A percentile compares a stretch with the other conserved stretches of the same genome.
phyloP scores from a whole-genome alignment of 2,113 vertebrate genomes.

The Noctilio leporinus region DNA sequence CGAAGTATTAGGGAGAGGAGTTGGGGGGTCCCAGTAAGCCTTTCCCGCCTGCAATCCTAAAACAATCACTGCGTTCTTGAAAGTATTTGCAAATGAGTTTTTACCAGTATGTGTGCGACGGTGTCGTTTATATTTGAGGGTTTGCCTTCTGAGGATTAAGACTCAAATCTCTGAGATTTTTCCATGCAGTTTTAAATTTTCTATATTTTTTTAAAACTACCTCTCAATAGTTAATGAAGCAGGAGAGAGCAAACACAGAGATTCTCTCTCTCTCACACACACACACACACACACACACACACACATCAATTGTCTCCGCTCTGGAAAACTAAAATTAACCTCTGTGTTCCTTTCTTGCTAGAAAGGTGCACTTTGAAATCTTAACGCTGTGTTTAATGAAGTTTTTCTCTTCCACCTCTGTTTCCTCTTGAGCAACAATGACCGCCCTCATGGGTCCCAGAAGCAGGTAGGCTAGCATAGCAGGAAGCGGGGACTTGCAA shows the following conservation, averaged over 20 bases:
- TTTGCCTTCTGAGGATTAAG: conserved; percentile 54
- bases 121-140: not conserved
- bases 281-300: not conserved
- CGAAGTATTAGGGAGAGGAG: not conserved
- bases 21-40: not conserved
- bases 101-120: not conserved
- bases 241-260: not conserved
- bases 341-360: not conserved
- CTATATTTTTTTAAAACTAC: not conserved
- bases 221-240: conserved; percentile 1
- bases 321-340: not conserved
- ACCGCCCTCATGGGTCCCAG: not conserved
- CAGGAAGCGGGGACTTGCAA: not conserved
- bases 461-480: not conserved
- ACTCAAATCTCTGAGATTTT: conserved; percentile 52
- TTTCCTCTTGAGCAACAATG: not conserved
- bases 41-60: not conserved
- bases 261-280: too few species aligned
- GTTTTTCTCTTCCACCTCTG: not conserved
- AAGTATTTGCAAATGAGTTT: not conserved
- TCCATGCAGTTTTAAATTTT: conserved; percentile 13
- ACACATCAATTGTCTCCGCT: not conserved
- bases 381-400: not conserved
- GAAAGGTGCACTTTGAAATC: not conserved
- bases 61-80: not conserved